Evolutionary conservation across 2,797 vertebrate genomes (phyloP).

Genomic region (Paratrypauchen microcephalus): DNA sequence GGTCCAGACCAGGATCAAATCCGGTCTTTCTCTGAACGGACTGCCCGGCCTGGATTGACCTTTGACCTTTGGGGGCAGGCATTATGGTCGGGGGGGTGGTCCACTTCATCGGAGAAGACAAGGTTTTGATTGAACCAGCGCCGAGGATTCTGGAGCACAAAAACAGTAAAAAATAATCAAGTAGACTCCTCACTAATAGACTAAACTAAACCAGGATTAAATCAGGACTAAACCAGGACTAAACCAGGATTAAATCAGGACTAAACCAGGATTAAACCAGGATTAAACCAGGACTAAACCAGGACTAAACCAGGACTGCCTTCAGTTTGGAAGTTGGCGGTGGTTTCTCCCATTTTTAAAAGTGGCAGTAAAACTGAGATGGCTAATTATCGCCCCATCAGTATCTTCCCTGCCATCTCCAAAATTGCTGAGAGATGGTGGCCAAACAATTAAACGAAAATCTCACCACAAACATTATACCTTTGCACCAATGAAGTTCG

Average conservation of each 20-base stretch:
- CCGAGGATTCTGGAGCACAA: background rate
- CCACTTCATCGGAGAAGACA: background rate
- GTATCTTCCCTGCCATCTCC: no score
- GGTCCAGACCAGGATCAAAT: background rate
- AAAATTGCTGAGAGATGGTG: no score
- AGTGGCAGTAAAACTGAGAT: no score
- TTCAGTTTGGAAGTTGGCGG: no score
- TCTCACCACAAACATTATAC: no score
- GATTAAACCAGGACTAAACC: background rate
- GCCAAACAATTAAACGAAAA: no score
- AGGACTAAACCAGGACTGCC: background rate
- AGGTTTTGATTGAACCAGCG: background rate
- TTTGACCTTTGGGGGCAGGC: background rate
- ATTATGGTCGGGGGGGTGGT: background rate
- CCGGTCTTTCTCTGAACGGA: background rate
- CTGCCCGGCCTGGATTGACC: background rate
- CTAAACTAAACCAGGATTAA: background rate
- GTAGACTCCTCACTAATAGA: no score
- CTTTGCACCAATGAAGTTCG: no score
- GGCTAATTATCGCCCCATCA: no score
- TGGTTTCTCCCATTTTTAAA: no score
- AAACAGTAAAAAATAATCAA: background rate
- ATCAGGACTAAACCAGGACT: background rate
- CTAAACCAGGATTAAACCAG: background rate
- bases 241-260: background rate